Conservation (phyloP, 1,140 invertebrate species). For the Solenopsis fugax region DNA sequence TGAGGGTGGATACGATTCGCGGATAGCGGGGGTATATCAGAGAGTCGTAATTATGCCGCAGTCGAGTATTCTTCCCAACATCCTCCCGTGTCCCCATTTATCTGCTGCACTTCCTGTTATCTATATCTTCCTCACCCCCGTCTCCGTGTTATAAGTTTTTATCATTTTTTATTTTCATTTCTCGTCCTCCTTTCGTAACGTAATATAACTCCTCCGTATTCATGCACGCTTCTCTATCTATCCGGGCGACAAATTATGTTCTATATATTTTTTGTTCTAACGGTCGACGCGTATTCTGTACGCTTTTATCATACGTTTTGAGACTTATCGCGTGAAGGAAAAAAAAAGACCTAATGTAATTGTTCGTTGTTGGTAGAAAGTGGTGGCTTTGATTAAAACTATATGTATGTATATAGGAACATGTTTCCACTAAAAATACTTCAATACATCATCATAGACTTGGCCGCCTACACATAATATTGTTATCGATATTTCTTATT, state of each 20-base stretch:
- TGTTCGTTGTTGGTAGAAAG: slow-evolving; percentile 39
- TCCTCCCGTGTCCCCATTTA: slow-evolving; percentile 36
- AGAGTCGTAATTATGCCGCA: slow-evolving; percentile 53
- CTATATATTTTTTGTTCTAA: slow-evolving; percentile 21
- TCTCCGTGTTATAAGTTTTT: slow-evolving; percentile 53
- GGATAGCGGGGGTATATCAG: slow-evolving; percentile 17
- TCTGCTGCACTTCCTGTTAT: slow-evolving; percentile 52
- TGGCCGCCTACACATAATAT: not conserved
- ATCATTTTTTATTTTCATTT: slow-evolving; percentile 41
- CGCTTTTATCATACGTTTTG: slow-evolving; percentile 42
- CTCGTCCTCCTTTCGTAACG: slow-evolving; percentile 43
- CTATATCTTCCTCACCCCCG: slow-evolving; percentile 24
- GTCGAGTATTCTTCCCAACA: slow-evolving; percentile 40
- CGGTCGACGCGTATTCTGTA: not conserved
- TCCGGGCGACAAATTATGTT: slow-evolving; percentile 48
- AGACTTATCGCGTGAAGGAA: not conserved
- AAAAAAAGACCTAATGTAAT: slow-evolving; percentile 34
- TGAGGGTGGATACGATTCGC: slow-evolving; percentile 17
- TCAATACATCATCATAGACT: slow-evolving; percentile 2
- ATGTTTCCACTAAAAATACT: slow-evolving; percentile 13
- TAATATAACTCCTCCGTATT: slow-evolving; percentile 39
- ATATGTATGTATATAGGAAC: not conserved
- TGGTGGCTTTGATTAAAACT: slow-evolving; percentile 33
- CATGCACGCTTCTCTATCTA: slow-evolving; percentile 40
- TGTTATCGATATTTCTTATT: not conserved